Conservation (phyloP, 2,888 invertebrate species). For the Apamea monoglypha region DNA sequence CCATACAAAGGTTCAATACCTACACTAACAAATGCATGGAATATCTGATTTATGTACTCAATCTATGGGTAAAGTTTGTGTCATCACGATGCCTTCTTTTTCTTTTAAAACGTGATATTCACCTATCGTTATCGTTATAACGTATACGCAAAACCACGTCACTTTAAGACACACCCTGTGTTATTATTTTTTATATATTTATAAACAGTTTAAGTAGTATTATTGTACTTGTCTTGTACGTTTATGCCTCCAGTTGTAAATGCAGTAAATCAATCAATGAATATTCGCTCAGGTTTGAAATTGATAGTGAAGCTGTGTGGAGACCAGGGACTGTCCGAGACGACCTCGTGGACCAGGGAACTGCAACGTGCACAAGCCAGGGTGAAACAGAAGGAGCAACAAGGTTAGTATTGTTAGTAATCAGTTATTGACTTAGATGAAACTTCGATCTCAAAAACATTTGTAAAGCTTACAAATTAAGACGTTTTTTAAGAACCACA, state of each 20-base stretch:
- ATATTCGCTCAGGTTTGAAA: conserved; percentile 91
- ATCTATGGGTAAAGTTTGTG: background rate
- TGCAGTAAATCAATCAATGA: background rate
- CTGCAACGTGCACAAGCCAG: conserved; percentile 92
- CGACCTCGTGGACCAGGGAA: conserved; percentile 95
- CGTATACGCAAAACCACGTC: no score
- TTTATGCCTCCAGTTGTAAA: background rate
- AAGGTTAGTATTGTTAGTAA: conserved; percentile 78
- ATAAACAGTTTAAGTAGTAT: no score
- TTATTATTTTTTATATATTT: background rate
- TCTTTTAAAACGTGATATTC: background rate
- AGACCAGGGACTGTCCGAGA: conserved; percentile 97
- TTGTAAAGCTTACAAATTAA: background rate
- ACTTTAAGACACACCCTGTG: background rate
- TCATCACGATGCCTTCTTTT: background rate
- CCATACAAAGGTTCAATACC: background rate
- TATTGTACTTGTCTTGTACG: no score
- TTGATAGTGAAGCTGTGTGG: conserved; percentile 96
- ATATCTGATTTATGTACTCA: background rate
- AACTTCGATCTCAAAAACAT: background rate
- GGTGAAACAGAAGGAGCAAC: conserved; percentile 86
- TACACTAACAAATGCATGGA: background rate
- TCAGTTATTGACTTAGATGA: background rate
- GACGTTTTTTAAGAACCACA: background rate
- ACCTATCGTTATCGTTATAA: background rate